Percentiles rank a stretch among this genome's conserved stretches.
Evolutionary conservation across 2,888 invertebrate species (phyloP).

Genomic region (Petrolisthes cinctipes): DNA sequence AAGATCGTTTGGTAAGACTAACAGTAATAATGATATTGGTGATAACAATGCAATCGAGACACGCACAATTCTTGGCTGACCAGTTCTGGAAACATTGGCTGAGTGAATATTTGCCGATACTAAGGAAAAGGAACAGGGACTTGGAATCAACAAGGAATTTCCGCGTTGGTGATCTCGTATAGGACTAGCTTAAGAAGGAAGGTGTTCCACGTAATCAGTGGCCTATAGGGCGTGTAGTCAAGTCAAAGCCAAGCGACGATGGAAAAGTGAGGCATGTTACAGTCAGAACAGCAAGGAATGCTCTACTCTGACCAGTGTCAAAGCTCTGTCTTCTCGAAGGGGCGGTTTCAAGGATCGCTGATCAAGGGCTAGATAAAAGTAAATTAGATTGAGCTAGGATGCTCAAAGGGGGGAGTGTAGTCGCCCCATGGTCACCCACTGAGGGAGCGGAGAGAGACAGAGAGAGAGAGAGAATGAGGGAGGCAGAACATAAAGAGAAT

Average conservation of each 20-base stretch:
- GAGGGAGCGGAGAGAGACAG: too few relatives aligned
- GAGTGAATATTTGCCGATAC: background rate
- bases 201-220: background rate
- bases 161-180: background rate
- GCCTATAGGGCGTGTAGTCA: background rate
- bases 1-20: too few relatives aligned
- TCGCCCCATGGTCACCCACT: too few relatives aligned
- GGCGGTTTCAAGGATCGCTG: too few relatives aligned
- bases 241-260: background rate
- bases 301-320: background rate
- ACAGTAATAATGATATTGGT: too few relatives aligned
- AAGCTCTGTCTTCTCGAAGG: background rate
- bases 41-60: too few relatives aligned
- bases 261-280: background rate
- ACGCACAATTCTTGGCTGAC: background rate
- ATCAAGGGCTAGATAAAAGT: too few relatives aligned
- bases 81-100: slow-evolving; percentile 9
- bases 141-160: background rate
- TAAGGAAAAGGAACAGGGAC: background rate
- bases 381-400: background rate
- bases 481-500: too few relatives aligned
- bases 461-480: too few relatives aligned
- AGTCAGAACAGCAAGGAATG: background rate
- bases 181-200: background rate
- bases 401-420: background rate